These are phyloP conservation scores for Ophioninae sp. DNA, from an alignment of 2,888 invertebrate species.

Conservation along the genomic window DNA sequence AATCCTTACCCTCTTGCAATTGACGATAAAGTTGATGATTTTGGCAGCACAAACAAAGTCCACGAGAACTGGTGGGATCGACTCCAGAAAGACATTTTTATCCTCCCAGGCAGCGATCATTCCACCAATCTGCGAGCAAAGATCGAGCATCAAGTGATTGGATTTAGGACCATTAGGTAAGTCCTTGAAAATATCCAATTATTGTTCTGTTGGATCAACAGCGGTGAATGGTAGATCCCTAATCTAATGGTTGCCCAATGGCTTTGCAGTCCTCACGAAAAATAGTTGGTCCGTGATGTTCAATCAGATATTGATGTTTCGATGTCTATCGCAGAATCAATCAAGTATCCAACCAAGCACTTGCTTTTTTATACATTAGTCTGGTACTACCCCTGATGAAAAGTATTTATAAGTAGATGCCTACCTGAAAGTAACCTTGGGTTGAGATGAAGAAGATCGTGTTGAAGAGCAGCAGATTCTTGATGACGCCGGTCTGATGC, in stretches of 20 bases:
- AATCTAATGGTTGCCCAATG: too few species aligned
- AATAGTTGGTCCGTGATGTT: background rate
- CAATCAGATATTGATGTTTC: background rate
- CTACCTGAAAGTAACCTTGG: slow-evolving; percentile 69
- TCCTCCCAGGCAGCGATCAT: slow-evolving; percentile 65
- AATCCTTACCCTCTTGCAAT: slow-evolving; percentile 58
- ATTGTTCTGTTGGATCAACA: background rate
- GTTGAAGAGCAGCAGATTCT: slow-evolving; percentile 57
- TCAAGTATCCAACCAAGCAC: background rate
- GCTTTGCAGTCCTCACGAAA: too few species aligned
- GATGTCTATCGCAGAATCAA: too few species aligned
- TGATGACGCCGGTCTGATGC: slow-evolving; percentile 64
- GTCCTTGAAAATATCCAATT: background rate
- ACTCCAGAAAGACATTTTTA: slow-evolving; percentile 63
- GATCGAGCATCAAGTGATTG: background rate
- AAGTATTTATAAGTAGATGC: too few species aligned
- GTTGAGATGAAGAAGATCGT: slow-evolving; percentile 60
- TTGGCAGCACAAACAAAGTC: slow-evolving; percentile 61
- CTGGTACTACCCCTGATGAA: too few species aligned
- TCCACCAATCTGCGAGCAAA: slow-evolving; percentile 60
- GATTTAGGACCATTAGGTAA: background rate
- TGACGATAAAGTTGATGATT: slow-evolving; percentile 58
- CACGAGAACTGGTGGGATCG: slow-evolving; percentile 63
- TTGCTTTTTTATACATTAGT: background rate
- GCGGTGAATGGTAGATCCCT: too few species aligned